These are phyloP conservation scores for Psephotus haematonotus DNA, from an alignment of 2,113 vertebrate genomes.

Conservation along the genomic window DNA sequence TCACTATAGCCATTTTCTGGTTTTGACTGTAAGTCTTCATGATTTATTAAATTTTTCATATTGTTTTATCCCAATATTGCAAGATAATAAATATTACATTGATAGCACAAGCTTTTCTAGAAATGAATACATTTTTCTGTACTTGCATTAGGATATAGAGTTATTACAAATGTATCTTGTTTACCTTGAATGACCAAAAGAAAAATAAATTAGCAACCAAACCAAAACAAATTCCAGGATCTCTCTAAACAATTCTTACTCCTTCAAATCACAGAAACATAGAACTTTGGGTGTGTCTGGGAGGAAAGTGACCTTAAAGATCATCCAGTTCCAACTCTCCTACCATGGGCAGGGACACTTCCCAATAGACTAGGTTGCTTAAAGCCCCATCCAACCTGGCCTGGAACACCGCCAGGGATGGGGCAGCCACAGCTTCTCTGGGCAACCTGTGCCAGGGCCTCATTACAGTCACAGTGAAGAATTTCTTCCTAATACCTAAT, in stretches of 20 bases:
- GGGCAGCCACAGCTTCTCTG: neutral
- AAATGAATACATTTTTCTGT: neutral
- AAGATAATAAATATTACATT: neutral
- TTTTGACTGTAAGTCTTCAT: neutral
- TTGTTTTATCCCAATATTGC: neutral
- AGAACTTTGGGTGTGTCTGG: neutral
- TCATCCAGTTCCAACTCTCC: neutral
- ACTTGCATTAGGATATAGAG: neutral
- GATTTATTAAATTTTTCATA: neutral
- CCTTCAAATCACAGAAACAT: neutral
- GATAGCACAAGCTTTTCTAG: neutral
- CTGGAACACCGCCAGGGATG: neutral
- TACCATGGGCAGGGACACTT: neutral
- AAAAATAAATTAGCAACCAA: neutral
- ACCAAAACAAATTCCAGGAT: neutral
- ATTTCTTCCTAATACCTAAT: neutral
- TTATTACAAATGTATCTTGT: neutral
- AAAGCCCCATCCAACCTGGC: neutral
- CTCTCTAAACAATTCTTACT: neutral
- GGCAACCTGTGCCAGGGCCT: neutral
- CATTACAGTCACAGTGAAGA: neutral
- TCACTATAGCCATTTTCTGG: neutral
- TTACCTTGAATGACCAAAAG: neutral
- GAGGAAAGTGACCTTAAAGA: neutral
- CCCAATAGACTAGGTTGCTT: neutral